Conservation (phyloP, 2,113 vertebrate genomes). For the Cephalopterus ornatus region DNA sequence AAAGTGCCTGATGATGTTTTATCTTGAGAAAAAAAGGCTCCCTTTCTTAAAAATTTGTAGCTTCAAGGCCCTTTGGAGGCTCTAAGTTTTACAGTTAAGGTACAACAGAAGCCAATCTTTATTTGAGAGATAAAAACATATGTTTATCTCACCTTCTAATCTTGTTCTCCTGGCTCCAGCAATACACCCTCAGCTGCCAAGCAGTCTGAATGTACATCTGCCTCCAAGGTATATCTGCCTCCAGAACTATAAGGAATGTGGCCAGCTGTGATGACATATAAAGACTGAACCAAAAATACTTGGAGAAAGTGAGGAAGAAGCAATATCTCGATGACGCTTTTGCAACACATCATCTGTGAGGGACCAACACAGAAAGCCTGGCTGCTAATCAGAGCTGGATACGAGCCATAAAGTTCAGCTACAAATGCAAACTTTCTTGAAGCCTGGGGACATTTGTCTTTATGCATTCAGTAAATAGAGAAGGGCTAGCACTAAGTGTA, state of each 20-base stretch:
- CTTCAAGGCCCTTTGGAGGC: not conserved
- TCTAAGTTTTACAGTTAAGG: not conserved
- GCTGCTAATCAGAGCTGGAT: conserved; percentile 24
- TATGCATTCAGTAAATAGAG: not conserved
- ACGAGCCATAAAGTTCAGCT: conserved; percentile 32
- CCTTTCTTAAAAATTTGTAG: not conserved
- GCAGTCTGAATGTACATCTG: conserved; percentile 46
- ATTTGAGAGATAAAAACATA: conserved; percentile 36
- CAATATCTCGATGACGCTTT: not conserved
- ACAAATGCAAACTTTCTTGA: conserved; percentile 26
- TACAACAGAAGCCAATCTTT: conserved; percentile 11
- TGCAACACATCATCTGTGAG: conserved; percentile 16
- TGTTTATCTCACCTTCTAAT: conserved; percentile 53
- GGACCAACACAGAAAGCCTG: conserved; percentile 22
- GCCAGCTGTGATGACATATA: conserved; percentile 47
- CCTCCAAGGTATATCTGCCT: conserved; percentile 43
- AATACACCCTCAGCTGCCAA: conserved; percentile 26
- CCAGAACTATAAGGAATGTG: not conserved
- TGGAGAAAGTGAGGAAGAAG: conserved; percentile 23
- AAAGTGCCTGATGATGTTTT: not conserved
- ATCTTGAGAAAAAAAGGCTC: not conserved
- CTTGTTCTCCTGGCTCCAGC: conserved; percentile 43
- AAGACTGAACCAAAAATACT: conserved; percentile 30
- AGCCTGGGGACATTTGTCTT: conserved; percentile 16
- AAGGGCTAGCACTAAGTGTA: not conserved